Evolutionary conservation across 2,113 vertebrate genomes (phyloP).

Genomic region (Pardalotus punctatus): DNA sequence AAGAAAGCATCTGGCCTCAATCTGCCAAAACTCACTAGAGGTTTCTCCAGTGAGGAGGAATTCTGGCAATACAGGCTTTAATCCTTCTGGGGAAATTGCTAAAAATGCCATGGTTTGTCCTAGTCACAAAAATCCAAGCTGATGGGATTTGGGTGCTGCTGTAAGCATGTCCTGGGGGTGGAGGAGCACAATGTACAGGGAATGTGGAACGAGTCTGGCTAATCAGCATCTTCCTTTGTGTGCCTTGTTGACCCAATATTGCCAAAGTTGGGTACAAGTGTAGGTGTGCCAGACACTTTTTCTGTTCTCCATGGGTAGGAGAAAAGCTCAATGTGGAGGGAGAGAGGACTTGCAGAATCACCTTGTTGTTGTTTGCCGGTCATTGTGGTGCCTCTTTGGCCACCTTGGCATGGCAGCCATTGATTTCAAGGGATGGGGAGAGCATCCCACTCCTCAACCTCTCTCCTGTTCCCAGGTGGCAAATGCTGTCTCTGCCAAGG

Average conservation of each 20-base stretch:
- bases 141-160: neutral
- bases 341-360: neutral
- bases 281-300: no score
- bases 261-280: neutral
- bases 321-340: neutral
- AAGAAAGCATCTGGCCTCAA: neutral
- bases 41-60: neutral
- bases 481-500: constrained; percentile 83
- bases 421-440: neutral
- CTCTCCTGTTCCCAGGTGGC: constrained; percentile 80
- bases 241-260: no score
- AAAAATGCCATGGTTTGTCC: neutral
- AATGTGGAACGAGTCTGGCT: rapidly evolving
- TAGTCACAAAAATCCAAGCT: neutral
- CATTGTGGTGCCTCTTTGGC: rapidly evolving
- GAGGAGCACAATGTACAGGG: neutral
- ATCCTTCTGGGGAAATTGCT: neutral
- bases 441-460: rapidly evolving
- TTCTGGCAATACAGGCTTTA: neutral
- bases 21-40: neutral
- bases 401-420: rapidly evolving
- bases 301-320: neutral
- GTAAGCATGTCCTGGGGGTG: neutral
- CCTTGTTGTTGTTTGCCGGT: neutral
- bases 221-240: rapidly evolving